These are phyloP conservation scores for Sarcophaga peregrina DNA, from an alignment of 1,140 invertebrate species.

Conservation along the genomic window DNA sequence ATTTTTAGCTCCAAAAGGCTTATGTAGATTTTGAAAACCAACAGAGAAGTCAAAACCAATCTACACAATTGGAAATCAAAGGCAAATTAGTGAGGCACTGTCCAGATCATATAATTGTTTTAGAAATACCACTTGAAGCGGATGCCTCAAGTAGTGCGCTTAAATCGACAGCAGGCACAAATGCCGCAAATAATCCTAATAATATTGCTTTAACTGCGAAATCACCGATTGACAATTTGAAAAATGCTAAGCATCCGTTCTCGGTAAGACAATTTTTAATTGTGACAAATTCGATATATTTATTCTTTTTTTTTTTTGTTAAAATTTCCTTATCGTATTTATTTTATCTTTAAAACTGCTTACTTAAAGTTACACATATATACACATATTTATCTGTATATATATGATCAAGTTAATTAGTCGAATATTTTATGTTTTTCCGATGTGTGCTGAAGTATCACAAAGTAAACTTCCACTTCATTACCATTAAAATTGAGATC, in stretches of 20 bases:
- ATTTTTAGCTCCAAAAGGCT: constrained; percentile 36
- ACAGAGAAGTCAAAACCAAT: constrained; percentile 53
- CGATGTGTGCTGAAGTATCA: too few relatives aligned
- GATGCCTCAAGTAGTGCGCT: background rate
- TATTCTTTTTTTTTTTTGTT: background rate
- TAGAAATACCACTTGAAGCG: constrained; percentile 9
- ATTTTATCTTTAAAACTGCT: background rate
- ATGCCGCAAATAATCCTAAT: background rate
- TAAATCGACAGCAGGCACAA: background rate
- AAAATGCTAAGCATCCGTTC: constrained; percentile 54
- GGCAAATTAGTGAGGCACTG: background rate
- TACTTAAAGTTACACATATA: background rate
- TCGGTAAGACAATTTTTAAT: constrained; percentile 51
- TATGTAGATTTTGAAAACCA: constrained; percentile 49
- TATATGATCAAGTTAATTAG: background rate
- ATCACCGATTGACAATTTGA: constrained; percentile 45
- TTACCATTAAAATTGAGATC: too few relatives aligned
- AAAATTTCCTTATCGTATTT: background rate
- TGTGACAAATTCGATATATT: background rate
- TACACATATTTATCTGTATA: background rate
- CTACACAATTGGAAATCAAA: constrained; percentile 29
- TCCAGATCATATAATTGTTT: constrained; percentile 3
- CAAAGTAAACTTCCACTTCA: too few relatives aligned
- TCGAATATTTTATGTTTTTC: too few relatives aligned
- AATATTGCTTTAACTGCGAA: constrained; percentile 12